These are phyloP conservation scores for Xylophagus ater DNA, from an alignment of 2,888 invertebrate species.

Conservation along the genomic window DNA sequence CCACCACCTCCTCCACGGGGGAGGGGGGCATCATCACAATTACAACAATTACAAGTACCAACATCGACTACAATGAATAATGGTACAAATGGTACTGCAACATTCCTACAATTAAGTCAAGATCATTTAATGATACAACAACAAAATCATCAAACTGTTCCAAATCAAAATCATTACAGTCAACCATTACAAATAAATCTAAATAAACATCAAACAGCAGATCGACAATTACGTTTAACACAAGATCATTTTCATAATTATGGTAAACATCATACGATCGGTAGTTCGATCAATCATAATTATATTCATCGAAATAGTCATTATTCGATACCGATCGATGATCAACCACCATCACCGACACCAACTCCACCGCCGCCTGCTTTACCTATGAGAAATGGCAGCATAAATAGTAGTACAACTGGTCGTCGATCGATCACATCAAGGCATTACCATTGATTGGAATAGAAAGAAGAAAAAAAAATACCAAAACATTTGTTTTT, in stretches of 20 bases:
- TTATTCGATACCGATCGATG: slow-evolving; percentile 35
- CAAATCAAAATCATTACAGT: slow-evolving; percentile 33
- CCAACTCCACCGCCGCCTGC: slow-evolving; percentile 36
- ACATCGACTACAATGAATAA: slow-evolving; percentile 29
- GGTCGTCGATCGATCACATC: slow-evolving; percentile 31
- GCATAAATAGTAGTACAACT: slow-evolving; percentile 27
- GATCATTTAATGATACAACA: slow-evolving; percentile 33
- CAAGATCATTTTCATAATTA: slow-evolving; percentile 35
- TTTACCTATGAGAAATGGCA: slow-evolving; percentile 34
- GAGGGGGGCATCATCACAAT: slow-evolving; percentile 29
- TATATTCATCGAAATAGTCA: slow-evolving; percentile 38
- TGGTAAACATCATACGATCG: slow-evolving; percentile 27
- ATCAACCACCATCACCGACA: slow-evolving; percentile 30
- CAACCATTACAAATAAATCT: slow-evolving; percentile 26
- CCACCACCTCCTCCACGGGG: slow-evolving; percentile 69
- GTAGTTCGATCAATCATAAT: slow-evolving; percentile 23
- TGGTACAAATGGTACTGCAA: slow-evolving; percentile 25
- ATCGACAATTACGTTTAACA: slow-evolving; percentile 30
- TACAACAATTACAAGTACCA: slow-evolving; percentile 35
- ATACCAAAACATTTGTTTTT: no score
- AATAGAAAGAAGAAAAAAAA: no score
- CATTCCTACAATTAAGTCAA: slow-evolving; percentile 36
- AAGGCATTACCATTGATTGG: slow-evolving; percentile 20
- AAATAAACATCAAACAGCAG: slow-evolving; percentile 23
- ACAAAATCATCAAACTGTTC: slow-evolving; percentile 15